Percentiles rank a stretch among this genome's conserved stretches.
Evolutionary conservation across 1,140 invertebrate species (phyloP).

Genomic region (Dufourea novaeangliae): DNA sequence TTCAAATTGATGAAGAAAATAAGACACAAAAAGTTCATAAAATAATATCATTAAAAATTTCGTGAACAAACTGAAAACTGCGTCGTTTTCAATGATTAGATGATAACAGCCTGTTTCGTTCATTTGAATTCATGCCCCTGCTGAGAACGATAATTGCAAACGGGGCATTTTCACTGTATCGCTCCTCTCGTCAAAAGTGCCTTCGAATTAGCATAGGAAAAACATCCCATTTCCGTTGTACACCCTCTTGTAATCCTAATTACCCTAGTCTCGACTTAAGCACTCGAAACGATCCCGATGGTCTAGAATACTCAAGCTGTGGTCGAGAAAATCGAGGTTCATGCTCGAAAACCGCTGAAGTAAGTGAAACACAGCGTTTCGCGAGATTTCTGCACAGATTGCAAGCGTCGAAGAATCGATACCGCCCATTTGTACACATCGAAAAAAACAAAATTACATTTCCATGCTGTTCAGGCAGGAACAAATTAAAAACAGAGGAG

Average conservation of each 20-base stretch:
- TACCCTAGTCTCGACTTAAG: constrained; percentile 9
- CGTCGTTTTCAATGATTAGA: too few relatives aligned
- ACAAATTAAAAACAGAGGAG: too few relatives aligned
- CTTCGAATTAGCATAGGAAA: constrained; percentile 2
- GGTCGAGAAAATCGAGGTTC: constrained; percentile 15
- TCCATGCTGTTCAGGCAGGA: too few relatives aligned
- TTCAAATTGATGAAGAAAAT: too few relatives aligned
- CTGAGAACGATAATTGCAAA: too few relatives aligned
- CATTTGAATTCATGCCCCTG: too few relatives aligned
- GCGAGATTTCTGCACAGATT: background rate
- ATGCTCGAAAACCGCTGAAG: constrained; percentile 44
- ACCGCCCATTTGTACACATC: background rate
- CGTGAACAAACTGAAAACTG: too few relatives aligned
- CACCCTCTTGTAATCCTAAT: constrained; percentile 17
- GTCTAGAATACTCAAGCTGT: background rate
- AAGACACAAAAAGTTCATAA: too few relatives aligned
- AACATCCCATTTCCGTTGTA: background rate
- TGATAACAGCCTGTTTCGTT: too few relatives aligned
- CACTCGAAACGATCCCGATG: background rate
- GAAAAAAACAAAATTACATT: too few relatives aligned
- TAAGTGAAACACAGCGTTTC: constrained; percentile 16
- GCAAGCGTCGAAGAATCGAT: constrained; percentile 16
- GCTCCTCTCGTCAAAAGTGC: background rate
- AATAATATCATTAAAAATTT: too few relatives aligned
- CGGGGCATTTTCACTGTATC: too few relatives aligned